Evolutionary conservation across 2,797 vertebrate genomes (phyloP).

Genomic region (Chelonia mydas): DNA sequence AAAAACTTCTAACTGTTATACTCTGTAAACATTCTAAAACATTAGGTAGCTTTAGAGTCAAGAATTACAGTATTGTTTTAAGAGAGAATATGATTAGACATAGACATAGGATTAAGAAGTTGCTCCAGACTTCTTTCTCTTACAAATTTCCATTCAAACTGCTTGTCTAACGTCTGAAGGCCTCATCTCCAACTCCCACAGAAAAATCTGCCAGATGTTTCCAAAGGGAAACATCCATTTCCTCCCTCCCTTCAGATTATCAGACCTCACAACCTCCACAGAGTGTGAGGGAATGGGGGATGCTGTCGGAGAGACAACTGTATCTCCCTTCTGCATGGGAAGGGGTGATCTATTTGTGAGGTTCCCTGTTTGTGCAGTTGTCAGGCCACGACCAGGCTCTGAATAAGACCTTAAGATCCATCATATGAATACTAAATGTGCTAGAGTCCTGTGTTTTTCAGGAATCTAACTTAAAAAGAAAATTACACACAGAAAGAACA

Average conservation of each 20-base stretch:
- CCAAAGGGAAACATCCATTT: not conserved
- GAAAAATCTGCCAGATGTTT: not conserved
- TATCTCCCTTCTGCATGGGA: not conserved
- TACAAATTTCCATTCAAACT: not conserved
- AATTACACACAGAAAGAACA: not conserved
- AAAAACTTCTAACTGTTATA: not conserved
- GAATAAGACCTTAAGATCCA: not conserved
- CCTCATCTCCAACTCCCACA: not conserved
- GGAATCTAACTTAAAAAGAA: not conserved
- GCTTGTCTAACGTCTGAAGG: not conserved
- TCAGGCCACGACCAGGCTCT: rapidly evolving
- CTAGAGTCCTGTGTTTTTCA: not conserved
- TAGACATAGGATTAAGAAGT: not conserved
- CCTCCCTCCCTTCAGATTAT: not conserved
- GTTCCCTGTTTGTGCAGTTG: not conserved
- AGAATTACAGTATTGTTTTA: not conserved
- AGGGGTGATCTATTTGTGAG: rapidly evolving
- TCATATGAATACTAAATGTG: not conserved
- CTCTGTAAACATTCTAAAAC: not conserved
- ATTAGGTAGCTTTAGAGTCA: not conserved
- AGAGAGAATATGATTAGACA: not conserved
- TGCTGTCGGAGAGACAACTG: not conserved
- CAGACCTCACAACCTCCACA: not conserved
- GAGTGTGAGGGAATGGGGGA: rapidly evolving
- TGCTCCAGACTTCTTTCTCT: not conserved